These are phyloP conservation scores for Clarias gariepinus DNA, from an alignment of 2,113 vertebrate genomes.

Conservation along the genomic window DNA sequence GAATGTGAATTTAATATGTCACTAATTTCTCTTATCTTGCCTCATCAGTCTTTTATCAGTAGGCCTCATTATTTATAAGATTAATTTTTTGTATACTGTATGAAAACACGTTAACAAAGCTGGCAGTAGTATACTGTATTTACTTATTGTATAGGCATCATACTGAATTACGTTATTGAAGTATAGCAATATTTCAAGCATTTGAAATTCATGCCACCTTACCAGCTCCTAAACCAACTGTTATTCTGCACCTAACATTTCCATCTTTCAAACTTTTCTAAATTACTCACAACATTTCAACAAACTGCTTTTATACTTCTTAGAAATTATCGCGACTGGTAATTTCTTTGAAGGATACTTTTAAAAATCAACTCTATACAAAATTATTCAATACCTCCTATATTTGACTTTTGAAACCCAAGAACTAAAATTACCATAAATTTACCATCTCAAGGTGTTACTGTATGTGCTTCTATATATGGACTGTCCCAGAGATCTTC, in stretches of 20 bases:
- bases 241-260: not conserved
- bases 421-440: not conserved
- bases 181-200: not conserved
- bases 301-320: not conserved
- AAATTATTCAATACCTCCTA: not conserved
- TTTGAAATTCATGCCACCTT: not conserved
- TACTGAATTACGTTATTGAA: not conserved
- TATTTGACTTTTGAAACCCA: not conserved
- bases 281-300: constrained; percentile 6
- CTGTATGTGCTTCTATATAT: constrained; percentile 77
- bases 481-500: constrained; percentile 60
- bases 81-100: not conserved
- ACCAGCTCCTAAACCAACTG: not conserved
- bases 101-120: not conserved
- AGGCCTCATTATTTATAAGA: not conserved
- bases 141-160: not conserved
- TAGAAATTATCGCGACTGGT: not conserved
- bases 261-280: constrained; percentile 7
- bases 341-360: not conserved
- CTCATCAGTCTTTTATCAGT: not conserved
- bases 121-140: not conserved
- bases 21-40: not conserved
- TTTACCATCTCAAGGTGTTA: constrained; percentile 67
- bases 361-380: not conserved
- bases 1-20: too few species aligned